A percentile compares a stretch with the other conserved stretches of the same genome.
Evolutionary conservation across 2,888 invertebrate genomes (phyloP).

Genomic region (Nomada hirtipes): DNA sequence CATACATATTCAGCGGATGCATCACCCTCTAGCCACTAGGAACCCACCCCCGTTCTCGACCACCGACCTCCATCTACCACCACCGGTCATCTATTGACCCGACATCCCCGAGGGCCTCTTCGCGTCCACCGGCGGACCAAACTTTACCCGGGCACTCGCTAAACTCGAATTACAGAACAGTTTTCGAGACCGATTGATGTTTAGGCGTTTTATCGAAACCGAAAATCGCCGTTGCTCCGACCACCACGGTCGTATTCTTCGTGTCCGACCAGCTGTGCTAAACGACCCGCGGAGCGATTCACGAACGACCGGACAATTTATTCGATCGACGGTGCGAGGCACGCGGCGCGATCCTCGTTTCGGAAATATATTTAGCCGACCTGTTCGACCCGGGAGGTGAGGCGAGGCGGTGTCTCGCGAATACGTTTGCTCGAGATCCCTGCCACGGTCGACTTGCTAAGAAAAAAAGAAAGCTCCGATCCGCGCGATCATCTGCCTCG

Average conservation of each 20-base stretch:
- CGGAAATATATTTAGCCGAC: conserved; percentile 11
- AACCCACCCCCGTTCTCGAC: conserved; percentile 21
- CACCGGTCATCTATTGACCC: conserved; percentile 80
- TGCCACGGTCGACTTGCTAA: conserved; percentile 16
- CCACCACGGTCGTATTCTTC: not conserved
- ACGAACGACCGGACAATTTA: not conserved
- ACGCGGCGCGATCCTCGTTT: not conserved
- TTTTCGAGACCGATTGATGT: conserved; percentile 84
- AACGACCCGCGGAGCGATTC: not conserved
- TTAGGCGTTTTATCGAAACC: conserved; percentile 81
- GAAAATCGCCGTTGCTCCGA: conserved; percentile 71
- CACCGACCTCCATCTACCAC: conserved; percentile 79
- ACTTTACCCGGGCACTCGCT: conserved; percentile 75
- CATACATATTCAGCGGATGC: conserved; percentile 89
- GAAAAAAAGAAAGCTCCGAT: not conserved
- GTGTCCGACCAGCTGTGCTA: no score
- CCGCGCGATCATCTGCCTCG: conserved; percentile 14
- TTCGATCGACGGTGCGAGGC: not conserved
- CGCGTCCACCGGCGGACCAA: conserved; percentile 75
- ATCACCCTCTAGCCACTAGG: conserved; percentile 83
- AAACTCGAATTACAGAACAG: conserved; percentile 83
- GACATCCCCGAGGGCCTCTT: conserved; percentile 48
- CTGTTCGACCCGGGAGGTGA: not conserved
- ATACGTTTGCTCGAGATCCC: conserved; percentile 17
- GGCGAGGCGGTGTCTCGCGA: not conserved